Evolutionary conservation across 2,888 invertebrate genomes (phyloP), one percentile per base, ranked within the genome.

Genomic region (Synanthedon andrenaeformis): DNA sequence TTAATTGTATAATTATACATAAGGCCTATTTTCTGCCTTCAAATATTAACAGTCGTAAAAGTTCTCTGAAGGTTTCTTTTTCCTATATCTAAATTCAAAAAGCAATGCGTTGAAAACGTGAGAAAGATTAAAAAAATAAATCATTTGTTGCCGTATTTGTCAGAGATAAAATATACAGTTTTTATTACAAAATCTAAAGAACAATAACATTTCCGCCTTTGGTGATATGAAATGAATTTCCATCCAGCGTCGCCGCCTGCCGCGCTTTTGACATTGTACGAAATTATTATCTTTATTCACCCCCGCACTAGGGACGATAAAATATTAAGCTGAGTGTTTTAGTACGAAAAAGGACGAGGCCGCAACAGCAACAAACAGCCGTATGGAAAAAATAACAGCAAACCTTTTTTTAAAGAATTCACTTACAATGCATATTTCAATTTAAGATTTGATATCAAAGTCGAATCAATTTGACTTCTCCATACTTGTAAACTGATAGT

Each of bases 251-350:
- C 45, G 45, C 57, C 55, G 35, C 58, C 55, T 54, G 56, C 57
- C 28, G 56, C 42, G 55, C 49, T 28, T 41, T 55, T 53, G 53
- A 52, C 56, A 57, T 55, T 51, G 54, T 50, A 54, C 54, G 54
- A 61, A 58, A 61, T 61, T 58, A 59, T 45, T 58, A 55, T 56
- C 59, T 61, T 56, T 56, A 58, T 59, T 55, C 53, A 54, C 54
- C 55, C 35, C 52, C 56, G 45, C 45, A 45, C 45, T 45, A 41
- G 49, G 49, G 42, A 51, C 55, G 55, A 56, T 58, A 54, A 59
- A 61, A 57, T 56, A 59, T 59, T 55, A 59, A 55, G 57, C 55
- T 58, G 50, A 48, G 50, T 42, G 17, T 55, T 58, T 54, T 55
- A 56, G 49, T 49, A 52, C 51, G 55, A 52, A 53, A 53, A 49